Evolutionary conservation across 2,113 vertebrate species (phyloP), one percentile per base, ranked within the genome.

Genomic region (Crotalus horridus): DNA sequence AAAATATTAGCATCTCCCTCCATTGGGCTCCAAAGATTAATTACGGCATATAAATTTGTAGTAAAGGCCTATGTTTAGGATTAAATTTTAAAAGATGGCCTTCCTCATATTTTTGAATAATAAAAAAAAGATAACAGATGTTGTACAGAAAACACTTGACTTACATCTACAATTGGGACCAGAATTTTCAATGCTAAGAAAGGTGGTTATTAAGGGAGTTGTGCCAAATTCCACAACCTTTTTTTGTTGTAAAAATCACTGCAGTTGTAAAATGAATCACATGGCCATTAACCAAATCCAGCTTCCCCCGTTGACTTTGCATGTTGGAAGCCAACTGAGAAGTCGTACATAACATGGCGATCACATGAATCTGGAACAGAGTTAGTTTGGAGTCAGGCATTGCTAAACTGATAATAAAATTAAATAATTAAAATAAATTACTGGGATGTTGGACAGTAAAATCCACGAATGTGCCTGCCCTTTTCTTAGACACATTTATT

Each of bases 81-180:
- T 69, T 69, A 69, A 69, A 69, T 13, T 6, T 69, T n/a, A n/a
- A 69, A 69, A 69, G 29, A 69, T 69, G 12, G 12, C 6, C 12
- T 91, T 87, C 20, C 26, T 23, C 90, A 85, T 39, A 93, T 93
- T 23, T 91, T 54, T 90, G 96, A 96, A 93, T 92, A 48, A 48
- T 6, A 48, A 48, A 48, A 91, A 58, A 92, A 95, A 64, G 81
- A 20, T 53, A 61, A 90, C 20, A 39, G 17, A 39, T 39, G 6
- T 74, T 74, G 17, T 21, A 81, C 15, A 81, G 74, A 69, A 69
- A 69, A 69, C n/a, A 12, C 4, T 33, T 69, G 12, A 6, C 5
- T 69, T 61, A 61, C 58, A 61, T 26, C 58, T 26, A 61, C 58
- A 61, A 61, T 61, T 1, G 24, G 23, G 58, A 26, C 58, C 58